phyloP scores from a whole-genome alignment of 2,113 vertebrate species.

The Prietella phreatophila region DNA sequence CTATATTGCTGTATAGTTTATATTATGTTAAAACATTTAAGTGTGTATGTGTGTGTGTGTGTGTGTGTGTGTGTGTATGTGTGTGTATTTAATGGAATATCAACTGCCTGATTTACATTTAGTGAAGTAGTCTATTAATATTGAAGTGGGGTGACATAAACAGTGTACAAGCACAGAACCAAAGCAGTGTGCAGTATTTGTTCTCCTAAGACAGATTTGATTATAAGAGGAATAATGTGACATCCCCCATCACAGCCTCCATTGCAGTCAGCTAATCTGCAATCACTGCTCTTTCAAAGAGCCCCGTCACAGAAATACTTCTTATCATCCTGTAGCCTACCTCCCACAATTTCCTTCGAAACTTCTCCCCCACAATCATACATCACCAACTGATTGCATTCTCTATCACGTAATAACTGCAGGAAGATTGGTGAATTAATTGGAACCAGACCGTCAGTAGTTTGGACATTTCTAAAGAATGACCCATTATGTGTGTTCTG shows the following conservation, averaged over 20 bases:
- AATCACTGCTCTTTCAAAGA: slow-evolving; percentile 15
- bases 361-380: slow-evolving; percentile 27
- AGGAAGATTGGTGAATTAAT: slow-evolving; percentile 42
- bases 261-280: slow-evolving; percentile 33
- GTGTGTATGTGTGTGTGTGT: not conserved
- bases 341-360: slow-evolving; percentile 16
- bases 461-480: slow-evolving; percentile 48
- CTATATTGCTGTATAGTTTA: not conserved
- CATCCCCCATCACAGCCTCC: slow-evolving; percentile 5
- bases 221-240: slow-evolving; percentile 27
- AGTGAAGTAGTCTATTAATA: slow-evolving; percentile 6
- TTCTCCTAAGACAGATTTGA: slow-evolving; percentile 25
- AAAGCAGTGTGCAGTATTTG: slow-evolving; percentile 24
- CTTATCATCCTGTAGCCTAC: slow-evolving; percentile 10
- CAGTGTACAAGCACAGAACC: slow-evolving; percentile 1
- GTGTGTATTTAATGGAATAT: not conserved
- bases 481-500: slow-evolving; percentile 47
- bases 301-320: not conserved
- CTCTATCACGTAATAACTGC: slow-evolving; percentile 18
- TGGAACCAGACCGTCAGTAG: slow-evolving; percentile 35
- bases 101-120: not conserved
- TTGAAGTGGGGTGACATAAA: slow-evolving; percentile 5
- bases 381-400: slow-evolving; percentile 35
- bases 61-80: not conserved
- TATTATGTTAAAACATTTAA: not conserved